A percentile compares a stretch with the other conserved stretches of the same genome.
Conservation (phyloP, 2,888 invertebrate genomes). For the Amorpha juglandis region DNA sequence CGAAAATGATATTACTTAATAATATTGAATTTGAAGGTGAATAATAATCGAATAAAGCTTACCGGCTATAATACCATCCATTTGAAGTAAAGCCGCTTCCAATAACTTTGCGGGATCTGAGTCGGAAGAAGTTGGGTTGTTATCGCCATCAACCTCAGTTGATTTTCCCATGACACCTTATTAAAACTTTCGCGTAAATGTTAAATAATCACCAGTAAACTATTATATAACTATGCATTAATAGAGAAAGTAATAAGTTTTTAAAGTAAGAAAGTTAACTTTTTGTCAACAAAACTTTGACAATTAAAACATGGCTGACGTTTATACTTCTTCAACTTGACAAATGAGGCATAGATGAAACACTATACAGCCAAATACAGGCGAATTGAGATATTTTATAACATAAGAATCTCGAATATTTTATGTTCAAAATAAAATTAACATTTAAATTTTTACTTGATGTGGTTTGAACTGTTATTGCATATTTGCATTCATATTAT, state of each 20-base stretch:
- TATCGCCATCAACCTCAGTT: constrained; percentile 78
- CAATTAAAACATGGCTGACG: constrained; percentile 36
- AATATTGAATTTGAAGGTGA: constrained; percentile 12
- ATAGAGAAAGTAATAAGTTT: constrained; percentile 38
- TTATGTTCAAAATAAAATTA: too few species aligned
- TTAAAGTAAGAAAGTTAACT: constrained; percentile 58
- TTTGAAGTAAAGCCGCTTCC: constrained; percentile 93
- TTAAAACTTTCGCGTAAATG: constrained; percentile 14
- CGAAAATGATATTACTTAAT: constrained; percentile 1
- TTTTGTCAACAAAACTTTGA: constrained; percentile 72
- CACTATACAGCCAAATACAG: constrained; percentile 3
- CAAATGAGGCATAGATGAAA: constrained; percentile 5
- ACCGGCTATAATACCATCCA: constrained; percentile 95
- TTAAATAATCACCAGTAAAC: neutral
- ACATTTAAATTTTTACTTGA: too few species aligned
- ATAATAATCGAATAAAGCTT: constrained; percentile 45
- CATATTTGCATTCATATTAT: too few species aligned
- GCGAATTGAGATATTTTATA: neutral
- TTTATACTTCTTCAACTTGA: constrained; percentile 20
- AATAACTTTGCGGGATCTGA: constrained; percentile 94
- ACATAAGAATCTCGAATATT: too few species aligned
- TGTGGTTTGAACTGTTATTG: too few species aligned
- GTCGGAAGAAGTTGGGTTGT: constrained; percentile 84
- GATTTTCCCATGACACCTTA: constrained; percentile 75
- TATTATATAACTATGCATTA: constrained; percentile 23